Percentiles rank a stretch among this genome's conserved stretches.
Conservation (phyloP, 64 coral and sea anemone genomes). For the Acropora tenuis region DNA sequence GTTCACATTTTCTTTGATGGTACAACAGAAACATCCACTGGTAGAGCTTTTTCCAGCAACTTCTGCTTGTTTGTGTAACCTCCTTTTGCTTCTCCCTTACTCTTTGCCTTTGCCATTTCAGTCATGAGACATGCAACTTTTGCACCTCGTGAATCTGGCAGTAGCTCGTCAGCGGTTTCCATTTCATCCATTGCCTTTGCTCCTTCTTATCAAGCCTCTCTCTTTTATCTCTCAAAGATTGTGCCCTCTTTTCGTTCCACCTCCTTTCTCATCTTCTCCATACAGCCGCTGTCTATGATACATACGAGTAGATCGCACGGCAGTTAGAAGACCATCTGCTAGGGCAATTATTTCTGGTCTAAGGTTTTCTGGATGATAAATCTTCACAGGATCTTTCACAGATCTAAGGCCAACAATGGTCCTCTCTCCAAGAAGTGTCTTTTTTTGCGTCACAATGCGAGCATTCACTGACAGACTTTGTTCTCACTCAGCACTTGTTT, state of each 20-base stretch:
- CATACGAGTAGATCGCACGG: slow-evolving; percentile 52
- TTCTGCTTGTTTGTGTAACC: slow-evolving; percentile 10
- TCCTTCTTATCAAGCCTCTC: not conserved
- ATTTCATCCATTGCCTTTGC: not conserved
- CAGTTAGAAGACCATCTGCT: slow-evolving; percentile 27
- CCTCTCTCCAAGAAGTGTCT: slow-evolving; percentile 29
- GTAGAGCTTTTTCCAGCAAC: not conserved
- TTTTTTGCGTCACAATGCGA: slow-evolving; percentile 27
- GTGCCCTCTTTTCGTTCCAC: slow-evolving; percentile 56
- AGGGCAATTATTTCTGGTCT: slow-evolving; percentile 49
- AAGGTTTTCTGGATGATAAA: slow-evolving; percentile 41
- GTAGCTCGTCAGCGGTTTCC: slow-evolving; percentile 47
- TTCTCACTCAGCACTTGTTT: slow-evolving; percentile 71
- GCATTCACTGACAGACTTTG: slow-evolving; percentile 47
- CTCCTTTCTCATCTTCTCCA: slow-evolving; percentile 58
- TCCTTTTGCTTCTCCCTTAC: slow-evolving; percentile 60
- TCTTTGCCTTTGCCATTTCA: slow-evolving; percentile 51
- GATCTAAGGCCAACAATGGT: slow-evolving; percentile 36
- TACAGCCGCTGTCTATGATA: slow-evolving; percentile 35
- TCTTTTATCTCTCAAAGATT: not conserved
- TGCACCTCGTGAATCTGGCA: slow-evolving; percentile 63
- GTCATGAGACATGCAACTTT: slow-evolving; percentile 55
- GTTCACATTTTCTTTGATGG: not conserved
- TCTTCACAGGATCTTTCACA: slow-evolving; percentile 51
- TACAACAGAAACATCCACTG: not conserved